Percentiles rank a stretch among this genome's conserved stretches.
Conservation (phyloP, 2,113 vertebrate species). For the Cinclus mexicanus region DNA sequence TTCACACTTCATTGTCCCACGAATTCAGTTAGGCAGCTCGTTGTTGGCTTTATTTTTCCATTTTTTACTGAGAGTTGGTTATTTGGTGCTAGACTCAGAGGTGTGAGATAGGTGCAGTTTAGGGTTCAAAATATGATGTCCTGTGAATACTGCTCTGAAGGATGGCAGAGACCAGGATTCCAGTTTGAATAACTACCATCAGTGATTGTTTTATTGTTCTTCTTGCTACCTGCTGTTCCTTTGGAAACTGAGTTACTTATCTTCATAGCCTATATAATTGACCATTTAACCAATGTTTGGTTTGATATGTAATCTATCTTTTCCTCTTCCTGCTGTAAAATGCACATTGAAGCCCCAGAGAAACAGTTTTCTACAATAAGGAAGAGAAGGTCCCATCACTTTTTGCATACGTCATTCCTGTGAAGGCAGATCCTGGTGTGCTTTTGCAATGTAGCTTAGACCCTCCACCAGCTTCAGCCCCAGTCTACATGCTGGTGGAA, state of each 20-base stretch:
- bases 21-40: slow-evolving; percentile 20
- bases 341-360: background rate
- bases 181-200: background rate
- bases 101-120: background rate
- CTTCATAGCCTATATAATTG: background rate
- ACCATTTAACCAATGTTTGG: background rate
- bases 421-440: background rate
- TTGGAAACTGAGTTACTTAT: background rate
- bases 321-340: background rate
- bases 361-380: background rate
- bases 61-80: background rate
- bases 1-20: slow-evolving; percentile 55
- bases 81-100: background rate
- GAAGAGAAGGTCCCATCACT: accelerated
- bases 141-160: background rate
- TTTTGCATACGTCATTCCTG: background rate
- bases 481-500: background rate
- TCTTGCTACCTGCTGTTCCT: background rate
- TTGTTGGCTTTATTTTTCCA: background rate
- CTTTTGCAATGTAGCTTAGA: background rate
- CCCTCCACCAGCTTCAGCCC: accelerated
- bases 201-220: background rate
- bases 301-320: background rate
- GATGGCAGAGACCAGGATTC: background rate
- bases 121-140: background rate